Evolutionary conservation across 2,888 invertebrate species (phyloP), one percentile per base, ranked within the genome.

Genomic region (Alcis repandata): DNA sequence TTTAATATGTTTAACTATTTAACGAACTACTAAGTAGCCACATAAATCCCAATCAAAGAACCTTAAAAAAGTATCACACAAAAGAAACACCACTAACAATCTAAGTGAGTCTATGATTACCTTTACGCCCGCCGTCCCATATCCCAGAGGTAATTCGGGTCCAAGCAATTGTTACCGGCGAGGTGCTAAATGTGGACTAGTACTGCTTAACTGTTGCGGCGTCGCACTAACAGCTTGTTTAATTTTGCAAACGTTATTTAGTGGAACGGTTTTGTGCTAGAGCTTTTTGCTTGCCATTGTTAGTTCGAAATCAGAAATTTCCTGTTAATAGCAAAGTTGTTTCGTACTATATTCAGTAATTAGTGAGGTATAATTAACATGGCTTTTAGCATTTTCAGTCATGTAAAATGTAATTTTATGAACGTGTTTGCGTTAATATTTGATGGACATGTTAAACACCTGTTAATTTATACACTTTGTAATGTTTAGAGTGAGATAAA

Each of bases 241-340:
- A 89, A 89, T 89, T 87, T 89, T 90, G 87, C 88, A 87, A 87
- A 89, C 83, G 85, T 88, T 88, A 87, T 88, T 51, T 88, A 87
- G 79, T 74, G 72, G 74, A 72, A 41, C 38, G 58, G 41, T 33
- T 54, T 61, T 60, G 54, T 63, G 41, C 43, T 46, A 49, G 33
- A 27, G 33, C 17, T 33, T 19, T 54, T 33, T 27, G 13, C 27
- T 20, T 19, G 32, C 48, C 1, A 49, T 49, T 49, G 48, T 32
- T 49, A 49, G 11, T 49, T 32, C 10, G 32, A 17, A 49, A 32
- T 32, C 48, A 17, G 48, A 27, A n/a, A 41, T 48, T 59, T 22
- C n/a, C 32, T 33, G 41, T 48, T 20, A 36, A 49, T 27, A 9
- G 38, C 9, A 4, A 46, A n/a, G 13, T 49, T 10, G 32, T 49